Evolutionary conservation across 2,888 invertebrate genomes (phyloP).

Genomic region (Choristoneura rosaceana): DNA sequence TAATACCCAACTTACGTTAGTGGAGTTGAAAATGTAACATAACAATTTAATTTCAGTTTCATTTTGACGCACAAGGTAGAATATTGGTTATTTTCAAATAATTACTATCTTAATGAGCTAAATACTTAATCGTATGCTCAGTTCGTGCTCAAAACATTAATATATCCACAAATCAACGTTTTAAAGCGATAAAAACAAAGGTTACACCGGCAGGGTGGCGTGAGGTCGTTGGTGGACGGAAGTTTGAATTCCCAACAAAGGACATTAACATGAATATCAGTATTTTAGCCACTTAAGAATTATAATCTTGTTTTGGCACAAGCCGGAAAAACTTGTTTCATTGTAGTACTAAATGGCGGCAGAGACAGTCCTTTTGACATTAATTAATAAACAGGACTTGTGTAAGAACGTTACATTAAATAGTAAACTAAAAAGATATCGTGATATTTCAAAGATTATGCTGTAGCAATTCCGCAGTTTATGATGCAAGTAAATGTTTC

Average conservation of each 20-base stretch:
- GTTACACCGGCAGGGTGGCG: constrained; percentile 47
- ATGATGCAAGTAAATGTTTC: constrained; percentile 42
- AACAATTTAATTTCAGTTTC: not conserved
- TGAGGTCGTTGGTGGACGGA: constrained; percentile 56
- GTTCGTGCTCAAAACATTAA: constrained; percentile 46
- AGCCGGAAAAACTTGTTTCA: constrained; percentile 12
- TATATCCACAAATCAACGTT: constrained; percentile 54
- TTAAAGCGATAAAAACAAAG: constrained; percentile 50
- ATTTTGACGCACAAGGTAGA: not conserved
- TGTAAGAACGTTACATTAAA: not conserved
- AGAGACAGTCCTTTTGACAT: constrained; percentile 19
- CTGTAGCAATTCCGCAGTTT: constrained; percentile 38
- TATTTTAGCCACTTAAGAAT: constrained; percentile 40
- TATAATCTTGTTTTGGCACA: constrained; percentile 27
- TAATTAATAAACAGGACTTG: not conserved
- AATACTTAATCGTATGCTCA: constrained; percentile 22
- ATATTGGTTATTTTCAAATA: not conserved
- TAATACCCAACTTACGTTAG: not conserved
- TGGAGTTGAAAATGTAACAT: not conserved
- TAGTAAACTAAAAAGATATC: constrained; percentile 34
- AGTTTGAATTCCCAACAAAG: constrained; percentile 56
- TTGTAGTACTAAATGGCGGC: constrained; percentile 14
- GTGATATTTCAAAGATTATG: constrained; percentile 29
- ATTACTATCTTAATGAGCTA: not conserved
- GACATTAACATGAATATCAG: constrained; percentile 48